Evolutionary conservation across 2,888 invertebrate genomes (phyloP), one percentile per base, ranked within the genome.

Genomic region (Nysson spinosus): DNA sequence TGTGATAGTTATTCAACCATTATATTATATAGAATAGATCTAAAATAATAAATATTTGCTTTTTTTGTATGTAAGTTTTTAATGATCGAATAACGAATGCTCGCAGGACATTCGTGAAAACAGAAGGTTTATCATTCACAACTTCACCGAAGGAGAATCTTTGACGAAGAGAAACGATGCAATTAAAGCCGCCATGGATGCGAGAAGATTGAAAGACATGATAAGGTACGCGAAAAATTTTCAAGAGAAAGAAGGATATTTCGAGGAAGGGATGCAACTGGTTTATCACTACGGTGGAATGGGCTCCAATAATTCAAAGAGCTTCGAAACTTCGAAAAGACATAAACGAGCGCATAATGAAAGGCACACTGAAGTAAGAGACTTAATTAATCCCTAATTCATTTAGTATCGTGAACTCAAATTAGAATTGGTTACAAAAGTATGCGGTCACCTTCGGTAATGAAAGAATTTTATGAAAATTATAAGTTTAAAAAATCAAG

Each of bases 191-290:
- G 82, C 81, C 2, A 51, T 69, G 5, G 80, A 84, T 22, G 66
- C 81, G 0, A 78, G 72, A 34, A 75, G 75, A 30, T 75, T 85
- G 44, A 72, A 80, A 40, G 83, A 84, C 52, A 54, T 85, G 12
- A 46, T 75, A 4, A 79, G 87, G 44, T 87, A 87, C 75, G 86
- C 87, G 22, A 80, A 72, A 42, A 74, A 81, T 19, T 83, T 80
- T 55, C 83, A 86, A 50, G 87, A 87, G 57, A 72, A 77, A 40
- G 73, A 85, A 16, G 87, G 87, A 3, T 87, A 80, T 55, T 86
- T 80, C 69, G 87, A 87, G 52, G 80, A 86, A 55, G 85, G 85
- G 30, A 84, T 86, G 83, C 80, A 84, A 49, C 46, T 87, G 50
- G 77, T 85, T 22, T 86, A 85, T 67, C 86, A 86, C 63, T 85